Conservation (phyloP, 2,888 invertebrate species). For the Cinara cedri region DNA sequence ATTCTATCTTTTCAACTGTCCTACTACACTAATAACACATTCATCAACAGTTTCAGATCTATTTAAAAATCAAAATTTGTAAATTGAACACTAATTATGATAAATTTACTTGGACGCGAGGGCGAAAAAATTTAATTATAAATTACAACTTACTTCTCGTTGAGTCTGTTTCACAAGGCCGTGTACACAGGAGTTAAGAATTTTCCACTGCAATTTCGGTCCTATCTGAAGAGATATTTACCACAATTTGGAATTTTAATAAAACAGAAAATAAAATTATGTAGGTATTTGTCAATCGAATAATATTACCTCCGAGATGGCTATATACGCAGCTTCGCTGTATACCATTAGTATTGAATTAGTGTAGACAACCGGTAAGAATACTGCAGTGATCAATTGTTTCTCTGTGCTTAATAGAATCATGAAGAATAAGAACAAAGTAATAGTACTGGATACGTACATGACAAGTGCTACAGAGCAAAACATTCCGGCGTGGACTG, state of each 20-base stretch:
- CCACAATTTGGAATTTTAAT: not conserved
- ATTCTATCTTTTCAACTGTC: too few relatives aligned
- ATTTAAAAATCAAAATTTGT: too few relatives aligned
- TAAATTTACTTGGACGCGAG: too few relatives aligned
- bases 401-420: not conserved
- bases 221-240: not conserved
- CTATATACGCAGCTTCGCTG: slow-evolving; percentile 20
- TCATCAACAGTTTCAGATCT: too few relatives aligned
- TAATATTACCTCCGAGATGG: slow-evolving; percentile 10
- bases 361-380: slow-evolving; percentile 1
- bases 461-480: slow-evolving; percentile 6
- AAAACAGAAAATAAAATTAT: not conserved
- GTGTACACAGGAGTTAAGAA: not conserved
- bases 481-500: slow-evolving; percentile 6
- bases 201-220: slow-evolving; percentile 25
- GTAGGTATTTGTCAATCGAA: not conserved
- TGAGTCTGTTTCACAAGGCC: slow-evolving; percentile 5
- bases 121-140: too few relatives aligned
- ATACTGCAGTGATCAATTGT: not conserved
- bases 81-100: too few relatives aligned
- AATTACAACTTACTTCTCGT: slow-evolving; percentile 4
- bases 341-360: slow-evolving; percentile 11
- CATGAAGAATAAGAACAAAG: not conserved
- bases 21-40: too few relatives aligned
- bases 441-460: not conserved